phyloP scores from a whole-genome alignment of 2,888 invertebrate genomes.

The Leptopilina syphax region DNA sequence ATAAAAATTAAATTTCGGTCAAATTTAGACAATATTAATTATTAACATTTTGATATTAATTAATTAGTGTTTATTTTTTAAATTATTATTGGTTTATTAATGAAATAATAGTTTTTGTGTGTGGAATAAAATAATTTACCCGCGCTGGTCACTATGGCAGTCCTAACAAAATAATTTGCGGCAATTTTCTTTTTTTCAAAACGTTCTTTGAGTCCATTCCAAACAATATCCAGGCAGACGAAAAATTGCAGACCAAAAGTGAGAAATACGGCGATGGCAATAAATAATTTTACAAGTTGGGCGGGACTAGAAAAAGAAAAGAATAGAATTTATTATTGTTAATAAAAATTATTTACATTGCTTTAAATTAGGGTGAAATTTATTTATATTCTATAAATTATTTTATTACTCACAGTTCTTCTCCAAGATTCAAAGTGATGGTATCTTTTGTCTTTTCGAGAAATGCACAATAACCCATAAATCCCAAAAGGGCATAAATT shows the following conservation, averaged over 20 bases:
- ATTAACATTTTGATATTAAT: no score
- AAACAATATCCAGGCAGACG: slow-evolving; percentile 95
- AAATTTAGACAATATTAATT: no score
- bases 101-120: no score
- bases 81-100: no score
- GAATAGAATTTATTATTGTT: no score
- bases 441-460: slow-evolving; percentile 85
- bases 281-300: slow-evolving; percentile 90
- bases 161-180: slow-evolving; percentile 86
- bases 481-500: slow-evolving; percentile 93
- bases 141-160: slow-evolving; percentile 78
- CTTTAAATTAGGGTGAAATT: no score
- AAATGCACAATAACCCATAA: slow-evolving; percentile 92
- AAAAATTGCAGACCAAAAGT: slow-evolving; percentile 98
- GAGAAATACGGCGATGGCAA: slow-evolving; percentile 93
- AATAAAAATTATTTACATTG: no score
- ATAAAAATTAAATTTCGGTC: no score
- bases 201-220: slow-evolving; percentile 88
- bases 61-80: no score
- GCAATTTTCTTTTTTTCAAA: slow-evolving; percentile 83
- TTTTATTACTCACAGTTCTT: slow-evolving; percentile 79
- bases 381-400: not conserved
- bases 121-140: slow-evolving; percentile 72
- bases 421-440: slow-evolving; percentile 90
- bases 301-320: slow-evolving; percentile 83